A percentile compares a stretch with the other conserved stretches of the same genome.
phyloP scores from a whole-genome alignment of 2,888 invertebrate genomes.

The Pemphredon lugubris region DNA sequence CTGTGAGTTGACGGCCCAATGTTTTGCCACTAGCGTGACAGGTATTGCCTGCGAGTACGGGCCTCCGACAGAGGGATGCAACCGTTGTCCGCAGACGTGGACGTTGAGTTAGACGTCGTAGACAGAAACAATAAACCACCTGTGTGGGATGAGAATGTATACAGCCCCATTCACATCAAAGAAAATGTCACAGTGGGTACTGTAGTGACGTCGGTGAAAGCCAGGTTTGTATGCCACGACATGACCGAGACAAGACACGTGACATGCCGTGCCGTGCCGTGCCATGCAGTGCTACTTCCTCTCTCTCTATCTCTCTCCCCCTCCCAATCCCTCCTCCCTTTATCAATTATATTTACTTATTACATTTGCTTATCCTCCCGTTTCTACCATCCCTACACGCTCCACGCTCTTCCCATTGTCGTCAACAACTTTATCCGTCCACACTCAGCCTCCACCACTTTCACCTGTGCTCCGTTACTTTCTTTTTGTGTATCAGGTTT shows the following conservation, averaged over 20 bases:
- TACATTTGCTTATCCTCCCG: not conserved
- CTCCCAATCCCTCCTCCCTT: not conserved
- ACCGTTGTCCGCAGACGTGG: slow-evolving; percentile 96
- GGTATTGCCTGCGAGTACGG: slow-evolving; percentile 97
- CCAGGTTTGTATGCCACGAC: slow-evolving; percentile 92
- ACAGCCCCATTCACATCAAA: slow-evolving; percentile 98
- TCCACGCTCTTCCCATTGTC: too few relatives aligned
- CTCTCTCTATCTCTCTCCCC: slow-evolving; percentile 69
- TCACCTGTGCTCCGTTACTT: not conserved
- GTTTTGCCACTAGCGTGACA: slow-evolving; percentile 94
- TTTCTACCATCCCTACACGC: too few relatives aligned
- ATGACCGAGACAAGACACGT: slow-evolving; percentile 78
- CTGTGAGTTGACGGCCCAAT: slow-evolving; percentile 85
- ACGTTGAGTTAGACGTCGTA: slow-evolving; percentile 98
- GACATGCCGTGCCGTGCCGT: slow-evolving; percentile 78
- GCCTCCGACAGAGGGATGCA: slow-evolving; percentile 97
- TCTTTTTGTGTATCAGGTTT: not conserved
- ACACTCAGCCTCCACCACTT: too few relatives aligned
- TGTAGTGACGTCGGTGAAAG: slow-evolving; percentile 98
- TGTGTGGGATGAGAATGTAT: slow-evolving; percentile 96
- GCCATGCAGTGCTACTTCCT: slow-evolving; percentile 78
- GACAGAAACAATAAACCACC: slow-evolving; percentile 99
- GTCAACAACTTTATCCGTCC: too few relatives aligned
- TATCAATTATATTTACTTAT: not conserved
- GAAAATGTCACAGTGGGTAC: slow-evolving; percentile 99